These are phyloP conservation scores for Sesia apiformis DNA, from an alignment of 2,888 invertebrate genomes.

Conservation along the genomic window DNA sequence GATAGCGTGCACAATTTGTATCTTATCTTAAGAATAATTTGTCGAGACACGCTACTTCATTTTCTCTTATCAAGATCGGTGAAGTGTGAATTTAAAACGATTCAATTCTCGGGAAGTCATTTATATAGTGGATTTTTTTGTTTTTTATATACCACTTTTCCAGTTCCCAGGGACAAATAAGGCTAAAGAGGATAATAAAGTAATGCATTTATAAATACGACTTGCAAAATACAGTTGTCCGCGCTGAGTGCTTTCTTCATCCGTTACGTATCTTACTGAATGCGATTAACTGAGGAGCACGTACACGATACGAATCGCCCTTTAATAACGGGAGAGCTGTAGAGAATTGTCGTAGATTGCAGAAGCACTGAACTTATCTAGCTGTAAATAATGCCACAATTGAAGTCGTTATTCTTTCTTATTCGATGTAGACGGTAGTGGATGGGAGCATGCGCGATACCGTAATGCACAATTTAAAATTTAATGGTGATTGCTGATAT, in stretches of 20 bases:
- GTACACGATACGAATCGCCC: constrained; percentile 60
- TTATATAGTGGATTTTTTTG: constrained; percentile 6
- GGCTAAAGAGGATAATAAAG: constrained; percentile 8
- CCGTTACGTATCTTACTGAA: constrained; percentile 36
- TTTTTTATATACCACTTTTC: constrained; percentile 15
- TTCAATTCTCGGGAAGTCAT: constrained; percentile 32
- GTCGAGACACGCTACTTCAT: constrained; percentile 29
- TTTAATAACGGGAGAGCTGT: constrained; percentile 62
- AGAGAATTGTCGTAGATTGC: constrained; percentile 64
- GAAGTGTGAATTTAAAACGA: constrained; percentile 49
- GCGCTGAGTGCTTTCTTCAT: constrained; percentile 27
- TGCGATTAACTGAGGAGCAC: constrained; percentile 57
- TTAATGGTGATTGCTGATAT: too few relatives aligned
- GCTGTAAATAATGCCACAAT: constrained; percentile 69
- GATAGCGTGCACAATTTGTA: too few relatives aligned
- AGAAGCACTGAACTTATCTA: constrained; percentile 49
- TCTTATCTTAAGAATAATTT: constrained; percentile 25
- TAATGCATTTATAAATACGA: constrained; percentile 21
- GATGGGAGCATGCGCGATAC: constrained; percentile 23
- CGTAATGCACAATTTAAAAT: constrained; percentile 4
- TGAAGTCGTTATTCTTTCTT: constrained; percentile 34
- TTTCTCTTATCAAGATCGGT: constrained; percentile 47
- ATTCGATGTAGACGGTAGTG: not conserved
- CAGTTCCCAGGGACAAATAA: constrained; percentile 8
- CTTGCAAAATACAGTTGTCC: not conserved